Base-by-base conservation (phyloP, 35 echinoderm and acorn worm genomes). In the Ophioderma brevispina region DNA sequence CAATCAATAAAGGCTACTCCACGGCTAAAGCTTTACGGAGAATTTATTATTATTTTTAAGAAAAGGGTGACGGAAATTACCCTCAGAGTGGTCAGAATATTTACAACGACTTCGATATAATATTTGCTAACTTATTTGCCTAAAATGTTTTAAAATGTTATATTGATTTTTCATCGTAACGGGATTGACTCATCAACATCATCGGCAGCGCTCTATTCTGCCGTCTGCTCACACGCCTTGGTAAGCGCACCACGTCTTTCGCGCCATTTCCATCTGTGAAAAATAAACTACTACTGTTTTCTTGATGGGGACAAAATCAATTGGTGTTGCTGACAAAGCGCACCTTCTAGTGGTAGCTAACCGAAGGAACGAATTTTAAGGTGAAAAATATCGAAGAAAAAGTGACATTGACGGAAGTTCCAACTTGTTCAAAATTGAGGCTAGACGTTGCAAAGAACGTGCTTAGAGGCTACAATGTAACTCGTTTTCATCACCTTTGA, bases 251-350 rank as follows among this genome's bases (percentile, higher is more conserved):
- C 59, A 70, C 59, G 59, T 70, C n/a, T 70, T 70, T 70, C 59
- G 59, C 59, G 59, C 59, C 59, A 18, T 25, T 25, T 13, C 59
- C 59, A 70, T 70, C 59, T 70, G 59, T 70, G 59, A 70, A 70
- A 30, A 70, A 70, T 70, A 70, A 70, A 70, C 59, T 18, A 70
- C 59, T 30, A 25, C 2, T 70, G 59, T 70, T 70, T 70, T 25
- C 28, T 25, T 30, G 59, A 25, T 18, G 59, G 59, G 59, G 28
- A 70, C 28, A 70, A 70, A 70, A 70, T 70, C 59, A 70, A 70
- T 70, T 70, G 59, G 59, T 70, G 59, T 70, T 70, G 59, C 59
- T 70, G 59, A 70, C 28, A 70, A 30, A 70, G n/a, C 59, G 59
- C 59, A 70, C 59, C 59, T 70, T 70, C 15, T 25, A 18, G 59